Percentiles rank a stretch among this genome's conserved stretches.
Conservation (phyloP, 1,140 invertebrate genomes). For the Zaprionus gabonicus region DNA sequence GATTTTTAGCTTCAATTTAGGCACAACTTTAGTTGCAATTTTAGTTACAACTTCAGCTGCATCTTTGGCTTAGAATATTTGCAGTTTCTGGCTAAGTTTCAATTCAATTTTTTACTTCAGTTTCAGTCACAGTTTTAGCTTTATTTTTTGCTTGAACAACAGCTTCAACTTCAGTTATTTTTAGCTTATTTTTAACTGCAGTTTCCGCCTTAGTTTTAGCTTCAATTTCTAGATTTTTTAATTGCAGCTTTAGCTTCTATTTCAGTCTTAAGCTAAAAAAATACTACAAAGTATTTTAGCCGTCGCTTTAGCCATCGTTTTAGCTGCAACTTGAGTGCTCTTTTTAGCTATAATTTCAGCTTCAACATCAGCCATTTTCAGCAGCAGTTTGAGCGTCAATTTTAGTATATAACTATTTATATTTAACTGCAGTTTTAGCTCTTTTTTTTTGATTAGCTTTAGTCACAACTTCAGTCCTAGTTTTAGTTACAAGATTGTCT, state of each 20-base stretch:
- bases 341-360: background rate
- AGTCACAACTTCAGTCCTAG: too few relatives aligned
- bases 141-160: background rate
- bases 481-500: background rate
- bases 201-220: background rate
- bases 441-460: too few relatives aligned
- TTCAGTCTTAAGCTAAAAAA: background rate
- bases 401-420: too few relatives aligned
- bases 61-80: background rate
- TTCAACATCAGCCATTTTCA: too few relatives aligned
- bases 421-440: too few relatives aligned
- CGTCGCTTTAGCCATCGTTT: background rate
- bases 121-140: background rate
- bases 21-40: background rate
- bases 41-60: background rate
- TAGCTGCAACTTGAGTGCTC: background rate
- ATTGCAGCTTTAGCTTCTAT: background rate
- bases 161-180: background rate
- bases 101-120: too few relatives aligned
- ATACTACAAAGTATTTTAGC: too few relatives aligned
- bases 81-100: too few relatives aligned
- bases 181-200: background rate
- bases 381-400: too few relatives aligned
- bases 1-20: background rate
- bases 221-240: too few relatives aligned